Base-by-base conservation (phyloP, 1,140 invertebrate species). In the Colletes latitarsis region DNA sequence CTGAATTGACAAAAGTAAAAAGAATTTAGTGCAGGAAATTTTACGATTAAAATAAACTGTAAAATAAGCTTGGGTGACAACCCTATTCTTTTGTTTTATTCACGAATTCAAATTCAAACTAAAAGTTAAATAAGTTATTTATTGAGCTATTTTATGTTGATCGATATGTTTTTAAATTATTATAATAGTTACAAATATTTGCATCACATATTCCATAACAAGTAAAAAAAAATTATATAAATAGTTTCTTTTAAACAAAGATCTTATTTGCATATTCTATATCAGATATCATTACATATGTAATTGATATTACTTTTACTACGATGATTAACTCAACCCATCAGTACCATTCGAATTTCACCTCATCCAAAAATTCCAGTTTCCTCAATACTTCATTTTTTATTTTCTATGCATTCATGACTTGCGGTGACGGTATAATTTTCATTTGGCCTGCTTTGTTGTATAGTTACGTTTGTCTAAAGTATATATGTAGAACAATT, bases 341-440 rank as follows among this genome's bases (percentile, higher is more conserved):
- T 87, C 84, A 3, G 60, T 67, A 81, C 80, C 78, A 39, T 80
- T 83, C 52, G 79, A 72, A 49, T 72, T 71, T 68, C 2, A 84
- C 6, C 55, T 43, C 68, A 69, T 81, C 82, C 72, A 82, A 75
- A 66, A 78, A 77, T 64, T 77, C 69, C 49, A 57, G 21, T 0
- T 14, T 64, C 73, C 70, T 60, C 75, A 57, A 70, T 53, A 75
- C 83, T 85, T 83, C 77, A 85, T 86, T 70, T 83, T 77, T 80
- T 63, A 73, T 62, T 75, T 75, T 86, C 55, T 86, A 76, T 84
- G 81, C 83, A 89, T 89, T 88, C 85, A 88, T 84, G 73, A 87
- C 81, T 84, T 86, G 83, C 89, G 90, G 90, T 91, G 90, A 89
- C 83, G 90, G 90, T 88, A 83, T 88, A 84, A 84, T 87, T 84